Evolutionary conservation across 1,140 invertebrate genomes (phyloP), one percentile per base, ranked within the genome.

Genomic region (Marisa cornuarietis): DNA sequence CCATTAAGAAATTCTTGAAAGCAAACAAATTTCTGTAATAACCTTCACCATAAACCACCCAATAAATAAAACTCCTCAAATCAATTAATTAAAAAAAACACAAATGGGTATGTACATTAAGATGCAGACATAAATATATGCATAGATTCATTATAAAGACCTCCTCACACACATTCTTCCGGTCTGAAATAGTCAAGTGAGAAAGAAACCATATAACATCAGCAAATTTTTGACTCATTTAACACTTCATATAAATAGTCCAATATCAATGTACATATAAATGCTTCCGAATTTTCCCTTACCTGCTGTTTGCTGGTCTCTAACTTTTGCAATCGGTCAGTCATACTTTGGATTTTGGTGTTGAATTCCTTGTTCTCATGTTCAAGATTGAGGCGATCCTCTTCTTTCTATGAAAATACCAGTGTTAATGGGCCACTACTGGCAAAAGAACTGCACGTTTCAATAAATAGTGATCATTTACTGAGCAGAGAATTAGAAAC

Each of bases 241-340:
- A 61, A 76, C 61, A 20, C 11, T 14, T n/a, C n/a, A n/a, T n/a
- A n/a, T n/a, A n/a, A 65, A 24, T 49, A 51, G 54, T 31, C 24
- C 20, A 62, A 10, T 65, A 84, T 83, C 69, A 76, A 79, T 49
- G 18, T 65, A 73, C 24, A 78, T 22, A 76, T 76, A 71, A 72
- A n/a, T 3, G 49, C n/a, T 74, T 26, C 61, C 20, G n/a, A 65
- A 52, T 52, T 14, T 31, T 13, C 51, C 20, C 31, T 42, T 76
- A 88, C 86, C 84, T 89, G 88, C 74, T 88, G 83, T 85, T 89
- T 89, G 24, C 87, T 88, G 0, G 83, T 86, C 76, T 88, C 85
- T 51, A 89, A 71, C 20, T 84, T 84, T 54, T 85, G 78, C 54
- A 88, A 80, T 72, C 87, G 85, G 62, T 88, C 85, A 71, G 83